phyloP scores from a whole-genome alignment of 2,797 vertebrate species.

The Thamnophis elegans region DNA sequence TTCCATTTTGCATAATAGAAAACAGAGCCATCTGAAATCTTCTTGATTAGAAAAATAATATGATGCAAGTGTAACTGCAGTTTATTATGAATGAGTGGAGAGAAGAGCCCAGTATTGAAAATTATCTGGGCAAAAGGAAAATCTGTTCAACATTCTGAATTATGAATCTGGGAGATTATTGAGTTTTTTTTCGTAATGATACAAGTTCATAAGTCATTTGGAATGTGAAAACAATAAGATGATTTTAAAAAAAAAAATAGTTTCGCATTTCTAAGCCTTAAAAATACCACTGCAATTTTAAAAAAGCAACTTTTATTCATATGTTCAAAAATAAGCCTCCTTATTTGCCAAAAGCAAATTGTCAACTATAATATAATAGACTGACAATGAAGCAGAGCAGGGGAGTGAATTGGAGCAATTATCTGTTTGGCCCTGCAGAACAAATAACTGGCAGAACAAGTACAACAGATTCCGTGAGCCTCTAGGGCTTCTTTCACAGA shows the following conservation, averaged over 20 bases:
- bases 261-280: constrained; percentile 31
- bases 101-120: constrained; percentile 56
- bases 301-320: constrained; percentile 18
- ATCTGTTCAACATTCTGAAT: constrained; percentile 54
- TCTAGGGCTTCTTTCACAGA: not conserved
- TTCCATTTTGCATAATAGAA: constrained; percentile 70
- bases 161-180: constrained; percentile 52
- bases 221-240: constrained; percentile 3
- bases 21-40: constrained; percentile 67
- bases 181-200: constrained; percentile 42
- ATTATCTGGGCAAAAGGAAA: constrained; percentile 57
- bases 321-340: constrained; percentile 7
- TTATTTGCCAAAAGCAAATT: constrained; percentile 35
- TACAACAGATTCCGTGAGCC: not conserved
- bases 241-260: not conserved
- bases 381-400: not conserved
- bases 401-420: not conserved
- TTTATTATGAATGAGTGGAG: constrained; percentile 67
- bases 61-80: constrained; percentile 75
- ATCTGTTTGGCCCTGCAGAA: not conserved
- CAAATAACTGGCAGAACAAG: not conserved
- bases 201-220: constrained; percentile 46
- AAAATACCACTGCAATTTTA: not conserved
- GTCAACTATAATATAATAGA: not conserved
- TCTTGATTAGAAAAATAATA: constrained; percentile 77